Base-by-base conservation (phyloP, 2,888 invertebrate genomes). In the Acleris laterana region DNA sequence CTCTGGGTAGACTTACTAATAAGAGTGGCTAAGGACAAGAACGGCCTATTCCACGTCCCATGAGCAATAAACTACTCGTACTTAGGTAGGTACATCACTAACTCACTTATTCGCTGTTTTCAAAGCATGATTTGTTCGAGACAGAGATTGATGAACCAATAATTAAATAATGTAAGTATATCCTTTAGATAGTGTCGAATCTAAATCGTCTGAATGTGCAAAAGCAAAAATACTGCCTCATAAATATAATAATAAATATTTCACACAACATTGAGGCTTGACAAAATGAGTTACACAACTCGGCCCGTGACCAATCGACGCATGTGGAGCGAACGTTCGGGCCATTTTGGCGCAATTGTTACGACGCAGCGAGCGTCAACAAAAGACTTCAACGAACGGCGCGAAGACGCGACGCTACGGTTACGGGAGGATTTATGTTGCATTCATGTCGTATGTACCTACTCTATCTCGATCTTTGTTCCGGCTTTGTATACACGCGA, bases 301-400 rank as follows among this genome's bases (percentile, higher is more conserved):
- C 19, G 32, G 60, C 32, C 50, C 62, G 61, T 56, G 52, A 61
- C 66, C 48, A 66, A 66, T 66, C 57, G 32, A 48, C 38, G 61
- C 66, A 57, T 61, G 62, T 62, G 22, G 57, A 66, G 55, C 49
- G 61, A 61, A 49, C 42, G 42, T 50, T 60, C 57, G 11, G 61
- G 51, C 25, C 56, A 51, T 66, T 56, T 65, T 61, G 56, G 61
- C 52, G 51, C 65, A 57, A 48, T 61, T 61, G 57, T 57, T 28
- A 66, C 19, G 38, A 60, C 71, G 70, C 67, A 46, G 50, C 67
- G 62, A 67, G 61, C 63, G 44, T 74, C 63, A 78, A 85, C 77
- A 84, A 88, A 87, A 89, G 88, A 88, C 81, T 81, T 87, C 82
- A 88, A 88, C 85, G 88, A 49, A n/a, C 80, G 77, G 17, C 71